Percentiles rank a stretch among this genome's conserved stretches.
Conservation (phyloP, 2,113 vertebrate species). For the Etheostoma cragini region DNA sequence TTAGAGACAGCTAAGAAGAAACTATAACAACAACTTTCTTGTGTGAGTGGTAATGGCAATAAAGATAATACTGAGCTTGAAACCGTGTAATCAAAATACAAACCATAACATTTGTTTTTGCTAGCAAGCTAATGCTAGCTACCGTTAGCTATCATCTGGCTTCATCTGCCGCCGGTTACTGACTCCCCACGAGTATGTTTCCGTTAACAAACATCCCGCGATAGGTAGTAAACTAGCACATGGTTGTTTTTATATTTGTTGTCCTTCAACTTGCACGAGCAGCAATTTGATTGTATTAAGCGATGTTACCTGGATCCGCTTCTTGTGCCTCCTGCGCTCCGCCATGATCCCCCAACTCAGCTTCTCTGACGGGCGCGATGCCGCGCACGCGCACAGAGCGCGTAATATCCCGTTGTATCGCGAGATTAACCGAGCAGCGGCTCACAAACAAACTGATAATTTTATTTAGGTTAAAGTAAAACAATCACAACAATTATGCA, state of each 20-base stretch:
- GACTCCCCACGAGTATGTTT: background rate
- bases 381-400: conserved; percentile 19
- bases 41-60: no score
- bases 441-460: background rate
- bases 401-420: conserved; percentile 69
- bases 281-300: background rate
- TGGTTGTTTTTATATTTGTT: background rate
- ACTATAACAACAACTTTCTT: no score
- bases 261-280: accelerated
- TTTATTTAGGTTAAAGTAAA: background rate
- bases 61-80: background rate
- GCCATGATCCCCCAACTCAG: conserved; percentile 93
- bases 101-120: conserved; percentile 57
- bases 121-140: conserved; percentile 62
- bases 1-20: background rate
- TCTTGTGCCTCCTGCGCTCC: conserved; percentile 97
- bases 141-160: conserved; percentile 48
- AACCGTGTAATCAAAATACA: conserved; percentile 4
- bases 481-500: background rate
- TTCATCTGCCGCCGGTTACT: conserved; percentile 18
- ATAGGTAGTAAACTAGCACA: background rate
- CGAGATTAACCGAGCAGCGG: conserved; percentile 44
- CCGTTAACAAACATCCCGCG: background rate
- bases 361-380: conserved; percentile 83
- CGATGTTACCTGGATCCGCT: conserved; percentile 92